These are phyloP conservation scores for Lordiphosa fenestrarum DNA, from an alignment of 2,888 invertebrate genomes.

Conservation along the genomic window DNA sequence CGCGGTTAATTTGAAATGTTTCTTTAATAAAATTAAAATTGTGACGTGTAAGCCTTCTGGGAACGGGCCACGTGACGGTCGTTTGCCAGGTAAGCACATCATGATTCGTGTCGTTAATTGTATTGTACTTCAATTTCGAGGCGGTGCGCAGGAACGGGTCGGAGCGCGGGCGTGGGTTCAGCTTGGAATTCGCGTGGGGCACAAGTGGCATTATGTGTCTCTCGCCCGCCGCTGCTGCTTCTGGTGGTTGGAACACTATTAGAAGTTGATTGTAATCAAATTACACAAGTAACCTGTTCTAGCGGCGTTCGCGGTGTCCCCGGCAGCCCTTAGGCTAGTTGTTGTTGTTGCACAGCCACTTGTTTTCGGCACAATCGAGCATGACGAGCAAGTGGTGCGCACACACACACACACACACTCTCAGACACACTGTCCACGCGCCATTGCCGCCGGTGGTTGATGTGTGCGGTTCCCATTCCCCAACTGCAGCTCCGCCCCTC, in stretches of 20 bases:
- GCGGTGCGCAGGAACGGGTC: conserved; percentile 19
- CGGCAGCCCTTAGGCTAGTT: conserved; percentile 18
- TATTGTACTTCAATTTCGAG: conserved; percentile 67
- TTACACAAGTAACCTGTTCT: conserved; percentile 77
- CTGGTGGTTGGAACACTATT: conserved; percentile 71
- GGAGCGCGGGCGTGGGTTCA: conserved; percentile 4
- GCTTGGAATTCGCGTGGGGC: conserved; percentile 9
- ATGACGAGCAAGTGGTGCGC: conserved; percentile 49
- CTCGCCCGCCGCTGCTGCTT: conserved; percentile 7
- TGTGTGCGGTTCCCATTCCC: conserved; percentile 36
- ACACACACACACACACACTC: conserved; percentile 10
- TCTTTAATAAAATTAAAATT: conserved; percentile 78
- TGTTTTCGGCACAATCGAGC: conserved; percentile 74
- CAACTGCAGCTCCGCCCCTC: neutral
- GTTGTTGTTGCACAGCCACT: conserved; percentile 50
- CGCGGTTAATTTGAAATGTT: conserved; percentile 71
- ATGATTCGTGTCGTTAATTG: conserved; percentile 80
- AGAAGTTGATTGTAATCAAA: conserved; percentile 78
- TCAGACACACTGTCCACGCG: conserved; percentile 65
- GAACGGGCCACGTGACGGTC: conserved; percentile 80
- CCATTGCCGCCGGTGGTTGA: conserved; percentile 56
- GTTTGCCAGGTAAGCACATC: conserved; percentile 78
- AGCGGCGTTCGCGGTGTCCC: conserved; percentile 14
- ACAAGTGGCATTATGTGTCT: conserved; percentile 37
- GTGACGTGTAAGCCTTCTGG: conserved; percentile 78